These are phyloP conservation scores for Pegoplata infirma DNA, from an alignment of 2,888 invertebrate genomes.

Conservation along the genomic window DNA sequence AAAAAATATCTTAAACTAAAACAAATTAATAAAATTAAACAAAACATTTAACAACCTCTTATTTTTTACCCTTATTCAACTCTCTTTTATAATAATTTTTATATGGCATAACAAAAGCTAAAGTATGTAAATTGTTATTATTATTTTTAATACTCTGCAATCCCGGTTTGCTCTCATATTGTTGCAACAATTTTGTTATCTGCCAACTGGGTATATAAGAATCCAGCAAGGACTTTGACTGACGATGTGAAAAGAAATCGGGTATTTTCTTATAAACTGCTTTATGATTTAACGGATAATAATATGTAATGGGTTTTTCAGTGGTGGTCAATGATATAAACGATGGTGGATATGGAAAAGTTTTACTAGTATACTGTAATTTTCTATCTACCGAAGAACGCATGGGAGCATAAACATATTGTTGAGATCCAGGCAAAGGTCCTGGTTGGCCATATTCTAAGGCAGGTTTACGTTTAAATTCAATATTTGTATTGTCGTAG, in stretches of 20 bases:
- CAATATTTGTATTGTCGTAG: slow-evolving; percentile 3
- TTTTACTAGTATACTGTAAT: slow-evolving; percentile 56
- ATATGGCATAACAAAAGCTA: slow-evolving; percentile 57
- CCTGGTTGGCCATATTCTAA: slow-evolving; percentile 57
- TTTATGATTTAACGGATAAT: neutral
- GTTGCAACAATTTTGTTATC: slow-evolving; percentile 69
- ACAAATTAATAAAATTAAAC: neutral
- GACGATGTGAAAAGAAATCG: slow-evolving; percentile 72
- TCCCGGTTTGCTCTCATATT: slow-evolving; percentile 42
- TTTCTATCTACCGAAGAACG: slow-evolving; percentile 64
- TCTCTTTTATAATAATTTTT: slow-evolving; percentile 9
- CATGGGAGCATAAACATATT: slow-evolving; percentile 71
- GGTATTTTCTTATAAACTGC: slow-evolving; percentile 60
- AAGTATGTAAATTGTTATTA: slow-evolving; percentile 58
- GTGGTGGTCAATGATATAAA: slow-evolving; percentile 72
- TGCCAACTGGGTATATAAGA: slow-evolving; percentile 82
- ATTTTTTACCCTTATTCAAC: neutral
- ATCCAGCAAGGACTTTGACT: slow-evolving; percentile 80
- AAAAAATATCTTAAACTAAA: neutral
- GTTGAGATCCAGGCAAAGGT: slow-evolving; percentile 69
- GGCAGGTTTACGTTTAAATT: slow-evolving; percentile 59
- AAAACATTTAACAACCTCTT: neutral
- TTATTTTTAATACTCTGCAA: neutral
- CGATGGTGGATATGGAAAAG: slow-evolving; percentile 74
- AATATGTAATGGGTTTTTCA: neutral